A percentile compares a stretch with the other conserved stretches of the same genome.
Conservation (phyloP, 2,113 vertebrate genomes). For the Manacus vitellinus region DNA sequence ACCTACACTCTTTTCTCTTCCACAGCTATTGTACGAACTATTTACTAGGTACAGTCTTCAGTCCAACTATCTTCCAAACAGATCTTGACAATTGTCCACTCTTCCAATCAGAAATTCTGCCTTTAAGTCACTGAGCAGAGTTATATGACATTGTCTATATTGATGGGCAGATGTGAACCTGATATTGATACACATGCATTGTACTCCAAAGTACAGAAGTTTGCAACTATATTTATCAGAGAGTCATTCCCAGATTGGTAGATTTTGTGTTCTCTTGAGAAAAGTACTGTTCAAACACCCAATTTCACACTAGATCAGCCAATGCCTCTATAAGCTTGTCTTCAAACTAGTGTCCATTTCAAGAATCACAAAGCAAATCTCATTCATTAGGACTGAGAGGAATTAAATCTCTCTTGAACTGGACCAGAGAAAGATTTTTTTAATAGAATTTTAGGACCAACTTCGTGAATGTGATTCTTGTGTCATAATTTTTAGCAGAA, state of each 20-base stretch:
- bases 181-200: accelerated
- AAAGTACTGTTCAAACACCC: neutral
- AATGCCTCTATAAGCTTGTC: neutral
- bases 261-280: neutral
- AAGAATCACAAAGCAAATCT: neutral
- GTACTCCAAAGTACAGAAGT: neutral
- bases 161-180: neutral
- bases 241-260: neutral
- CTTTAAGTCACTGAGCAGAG: neutral
- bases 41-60: neutral
- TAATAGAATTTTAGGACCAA: neutral
- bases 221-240: neutral
- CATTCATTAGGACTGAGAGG: neutral
- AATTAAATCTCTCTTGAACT: neutral
- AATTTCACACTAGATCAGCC: neutral
- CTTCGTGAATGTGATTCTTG: neutral
- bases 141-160: neutral
- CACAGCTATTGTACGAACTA: neutral
- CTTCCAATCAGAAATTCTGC: neutral
- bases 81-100: neutral
- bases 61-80: neutral
- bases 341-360: neutral
- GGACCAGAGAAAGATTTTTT: neutral
- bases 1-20: neutral
- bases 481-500: neutral